These are phyloP conservation scores for Chymomyza costata DNA, from an alignment of 1,140 invertebrate genomes.

Conservation along the genomic window DNA sequence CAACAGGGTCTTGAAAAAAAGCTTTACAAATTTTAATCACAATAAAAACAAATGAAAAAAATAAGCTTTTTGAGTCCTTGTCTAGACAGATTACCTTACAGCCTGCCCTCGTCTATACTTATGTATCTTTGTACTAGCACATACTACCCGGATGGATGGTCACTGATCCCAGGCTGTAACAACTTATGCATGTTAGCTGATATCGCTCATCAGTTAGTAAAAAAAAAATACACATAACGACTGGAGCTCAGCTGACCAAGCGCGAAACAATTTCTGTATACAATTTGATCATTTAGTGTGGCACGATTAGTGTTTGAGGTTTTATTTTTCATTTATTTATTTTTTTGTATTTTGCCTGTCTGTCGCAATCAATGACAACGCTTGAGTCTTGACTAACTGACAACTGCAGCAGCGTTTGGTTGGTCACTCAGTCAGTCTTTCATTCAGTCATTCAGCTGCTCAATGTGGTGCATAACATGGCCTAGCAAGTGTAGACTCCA, in stretches of 20 bases:
- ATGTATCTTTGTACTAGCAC: too few species aligned
- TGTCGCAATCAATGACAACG: slow-evolving; percentile 44
- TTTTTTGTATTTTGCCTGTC: slow-evolving; percentile 6
- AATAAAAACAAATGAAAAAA: too few species aligned
- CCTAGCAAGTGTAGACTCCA: slow-evolving; percentile 65
- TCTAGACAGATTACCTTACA: too few species aligned
- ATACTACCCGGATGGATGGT: too few species aligned
- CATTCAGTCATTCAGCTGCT: slow-evolving; percentile 38
- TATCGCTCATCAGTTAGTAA: slow-evolving; percentile 39
- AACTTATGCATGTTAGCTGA: slow-evolving; percentile 38
- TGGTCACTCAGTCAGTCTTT: slow-evolving; percentile 32
- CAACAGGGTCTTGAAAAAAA: too few species aligned
- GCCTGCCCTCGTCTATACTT: too few species aligned
- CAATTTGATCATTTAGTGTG: slow-evolving; percentile 38
- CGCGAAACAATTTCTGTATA: slow-evolving; percentile 32
- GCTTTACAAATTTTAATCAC: too few species aligned
- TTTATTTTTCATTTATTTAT: too few species aligned
- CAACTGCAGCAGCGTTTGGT: slow-evolving; percentile 11
- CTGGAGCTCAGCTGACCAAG: slow-evolving; percentile 7
- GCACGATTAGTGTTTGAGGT: slow-evolving; percentile 36
- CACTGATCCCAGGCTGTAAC: too few species aligned
- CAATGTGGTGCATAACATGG: too few species aligned
- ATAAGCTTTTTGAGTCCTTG: too few species aligned
- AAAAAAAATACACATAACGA: too few species aligned
- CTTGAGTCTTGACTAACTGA: slow-evolving; percentile 4